These are phyloP conservation scores for Nymphalis polychloros DNA, from an alignment of 2,888 invertebrate genomes.

Conservation along the genomic window DNA sequence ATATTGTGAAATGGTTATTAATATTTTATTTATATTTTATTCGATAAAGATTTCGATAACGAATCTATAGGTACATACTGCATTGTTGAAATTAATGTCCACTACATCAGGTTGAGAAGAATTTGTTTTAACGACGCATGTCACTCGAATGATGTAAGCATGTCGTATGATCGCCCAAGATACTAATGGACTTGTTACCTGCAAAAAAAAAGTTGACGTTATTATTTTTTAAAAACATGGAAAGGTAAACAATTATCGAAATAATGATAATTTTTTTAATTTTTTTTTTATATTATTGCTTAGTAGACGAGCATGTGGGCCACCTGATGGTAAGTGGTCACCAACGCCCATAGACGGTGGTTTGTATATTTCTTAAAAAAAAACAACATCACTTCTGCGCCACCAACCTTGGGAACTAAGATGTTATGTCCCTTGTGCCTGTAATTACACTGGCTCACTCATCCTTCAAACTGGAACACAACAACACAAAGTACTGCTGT, in stretches of 20 bases:
- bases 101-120: conserved; percentile 51
- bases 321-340: too few relatives aligned
- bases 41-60: background rate
- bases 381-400: too few relatives aligned
- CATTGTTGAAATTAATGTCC: conserved; percentile 59
- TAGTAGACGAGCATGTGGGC: too few relatives aligned
- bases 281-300: too few relatives aligned
- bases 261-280: background rate
- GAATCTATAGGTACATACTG: conserved; percentile 50
- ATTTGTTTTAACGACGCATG: conserved; percentile 50
- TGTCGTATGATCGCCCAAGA: conserved; percentile 61
- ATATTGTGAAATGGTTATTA: background rate
- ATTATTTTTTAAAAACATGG: background rate
- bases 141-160: conserved; percentile 58
- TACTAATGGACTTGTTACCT: conserved; percentile 62
- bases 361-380: too few relatives aligned
- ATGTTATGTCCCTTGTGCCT: too few relatives aligned
- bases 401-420: too few relatives aligned
- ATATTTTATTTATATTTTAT: too few relatives aligned
- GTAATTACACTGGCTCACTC: too few relatives aligned
- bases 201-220: conserved; percentile 2
- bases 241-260: background rate
- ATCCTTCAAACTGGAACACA: too few relatives aligned
- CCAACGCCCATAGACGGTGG: too few relatives aligned
- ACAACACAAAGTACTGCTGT: too few relatives aligned